phyloP scores from a whole-genome alignment of 2,113 vertebrate species.

The Microtus oregoni region DNA sequence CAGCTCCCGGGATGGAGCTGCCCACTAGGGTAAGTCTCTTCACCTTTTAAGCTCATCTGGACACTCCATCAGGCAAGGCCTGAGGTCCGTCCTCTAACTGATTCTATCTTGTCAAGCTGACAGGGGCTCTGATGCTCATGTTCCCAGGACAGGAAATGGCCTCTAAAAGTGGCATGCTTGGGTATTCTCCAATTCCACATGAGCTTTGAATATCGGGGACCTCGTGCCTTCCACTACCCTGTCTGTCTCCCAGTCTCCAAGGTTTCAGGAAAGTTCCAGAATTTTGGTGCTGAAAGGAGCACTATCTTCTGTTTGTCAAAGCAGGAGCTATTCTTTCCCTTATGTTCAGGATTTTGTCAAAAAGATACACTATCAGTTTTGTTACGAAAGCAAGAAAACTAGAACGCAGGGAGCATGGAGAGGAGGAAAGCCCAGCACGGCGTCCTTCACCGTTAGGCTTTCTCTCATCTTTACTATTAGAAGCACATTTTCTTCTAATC shows the following conservation, averaged over 20 bases:
- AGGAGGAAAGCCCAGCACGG: background rate
- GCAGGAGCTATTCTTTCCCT: background rate
- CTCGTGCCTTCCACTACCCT: background rate
- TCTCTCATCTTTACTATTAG: background rate
- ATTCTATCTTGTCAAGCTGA: background rate
- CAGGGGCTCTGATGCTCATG: no score
- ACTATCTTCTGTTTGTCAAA: conserved; percentile 12
- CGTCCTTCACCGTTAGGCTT: background rate
- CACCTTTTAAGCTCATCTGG: background rate
- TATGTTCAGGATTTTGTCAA: background rate
- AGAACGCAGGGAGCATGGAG: background rate
- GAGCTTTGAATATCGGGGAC: background rate
- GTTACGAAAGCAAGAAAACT: background rate
- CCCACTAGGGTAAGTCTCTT: background rate
- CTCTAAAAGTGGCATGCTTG: no score
- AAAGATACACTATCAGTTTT: background rate
- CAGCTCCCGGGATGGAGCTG: background rate
- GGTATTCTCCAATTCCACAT: background rate
- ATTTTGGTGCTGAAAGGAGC: background rate
- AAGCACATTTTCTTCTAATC: background rate
- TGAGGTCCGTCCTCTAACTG: background rate
- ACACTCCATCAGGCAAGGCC: background rate
- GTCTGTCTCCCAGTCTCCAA: background rate
- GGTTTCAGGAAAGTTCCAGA: background rate
- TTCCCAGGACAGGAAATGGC: no score